phyloP scores from a whole-genome alignment of 1,140 invertebrate genomes.

The Lepidotrigona ventralis region DNA sequence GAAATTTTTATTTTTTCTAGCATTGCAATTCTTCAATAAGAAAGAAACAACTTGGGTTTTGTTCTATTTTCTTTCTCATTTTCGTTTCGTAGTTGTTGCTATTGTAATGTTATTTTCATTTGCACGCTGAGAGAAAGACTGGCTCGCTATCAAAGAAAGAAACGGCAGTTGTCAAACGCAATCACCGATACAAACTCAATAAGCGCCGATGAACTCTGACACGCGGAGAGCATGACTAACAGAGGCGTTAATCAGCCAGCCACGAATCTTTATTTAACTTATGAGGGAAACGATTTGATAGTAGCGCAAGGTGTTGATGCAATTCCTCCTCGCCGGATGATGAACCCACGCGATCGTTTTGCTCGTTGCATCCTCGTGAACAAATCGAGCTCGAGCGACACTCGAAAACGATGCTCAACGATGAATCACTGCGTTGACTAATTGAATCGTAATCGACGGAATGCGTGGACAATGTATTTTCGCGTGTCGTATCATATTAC shows the following conservation, averaged over 20 bases:
- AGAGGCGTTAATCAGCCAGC: slow-evolving; percentile 45
- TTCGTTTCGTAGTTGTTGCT: not conserved
- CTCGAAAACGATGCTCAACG: slow-evolving; percentile 3
- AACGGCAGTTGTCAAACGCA: slow-evolving; percentile 27
- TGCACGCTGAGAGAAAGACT: not conserved
- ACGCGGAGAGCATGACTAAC: slow-evolving; percentile 32
- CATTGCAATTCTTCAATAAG: not conserved
- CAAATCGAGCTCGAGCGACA: slow-evolving; percentile 4
- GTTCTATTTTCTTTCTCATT: not conserved
- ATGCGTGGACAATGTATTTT: not conserved
- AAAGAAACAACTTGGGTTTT: not conserved
- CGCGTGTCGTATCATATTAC: not conserved
- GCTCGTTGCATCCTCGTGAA: not conserved
- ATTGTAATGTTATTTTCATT: not conserved
- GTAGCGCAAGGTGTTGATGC: slow-evolving; percentile 10
- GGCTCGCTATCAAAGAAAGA: not conserved
- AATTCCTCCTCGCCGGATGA: slow-evolving; percentile 43
- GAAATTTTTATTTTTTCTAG: not conserved
- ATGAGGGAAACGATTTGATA: slow-evolving; percentile 47
- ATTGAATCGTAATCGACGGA: slow-evolving; percentile 28
- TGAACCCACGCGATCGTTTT: slow-evolving; percentile 41
- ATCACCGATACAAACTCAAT: slow-evolving; percentile 43
- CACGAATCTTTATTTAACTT: slow-evolving; percentile 61
- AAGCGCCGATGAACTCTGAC: slow-evolving; percentile 50
- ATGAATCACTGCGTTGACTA: slow-evolving; percentile 39